Evolutionary conservation across 2,113 vertebrate genomes (phyloP).

Genomic region (Odontophorus gujanensis): DNA sequence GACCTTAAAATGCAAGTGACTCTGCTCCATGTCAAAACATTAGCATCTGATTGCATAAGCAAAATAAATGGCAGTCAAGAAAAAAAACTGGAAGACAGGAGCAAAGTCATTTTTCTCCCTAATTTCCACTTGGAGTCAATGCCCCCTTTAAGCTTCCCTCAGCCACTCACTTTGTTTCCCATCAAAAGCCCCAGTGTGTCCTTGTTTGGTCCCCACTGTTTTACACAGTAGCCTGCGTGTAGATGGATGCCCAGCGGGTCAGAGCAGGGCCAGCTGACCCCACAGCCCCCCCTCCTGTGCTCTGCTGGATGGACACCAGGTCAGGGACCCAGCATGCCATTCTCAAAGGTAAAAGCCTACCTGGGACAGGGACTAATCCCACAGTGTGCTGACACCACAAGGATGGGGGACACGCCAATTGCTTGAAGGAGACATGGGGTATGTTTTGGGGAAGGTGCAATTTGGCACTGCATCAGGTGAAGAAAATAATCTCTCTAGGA

Average conservation of each 20-base stretch:
- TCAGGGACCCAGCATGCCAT: not conserved
- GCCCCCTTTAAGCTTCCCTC: slow-evolving; percentile 9
- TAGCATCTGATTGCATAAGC: slow-evolving; percentile 11
- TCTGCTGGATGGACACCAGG: slow-evolving; percentile 19
- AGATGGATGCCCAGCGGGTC: not conserved
- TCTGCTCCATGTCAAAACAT: not conserved
- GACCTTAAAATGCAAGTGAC: slow-evolving; percentile 26
- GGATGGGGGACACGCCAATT: not conserved
- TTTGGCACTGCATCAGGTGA: not conserved
- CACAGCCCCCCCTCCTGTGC: not conserved
- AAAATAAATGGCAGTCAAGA: slow-evolving; percentile 4
- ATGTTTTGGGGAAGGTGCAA: accelerated
- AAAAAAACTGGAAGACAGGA: not conserved
- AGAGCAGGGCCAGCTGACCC: slow-evolving; percentile 11
- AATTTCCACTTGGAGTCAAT: not conserved
- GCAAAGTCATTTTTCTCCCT: slow-evolving; percentile 2
- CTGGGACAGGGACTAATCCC: not conserved
- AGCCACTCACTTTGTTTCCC: slow-evolving; percentile 19
- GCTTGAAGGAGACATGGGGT: accelerated
- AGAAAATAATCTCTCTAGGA: not conserved
- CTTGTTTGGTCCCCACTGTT: not conserved
- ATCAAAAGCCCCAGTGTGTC: not conserved
- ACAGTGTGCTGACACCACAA: accelerated
- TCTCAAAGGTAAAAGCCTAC: slow-evolving; percentile 19
- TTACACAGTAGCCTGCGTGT: not conserved